These are phyloP conservation scores for Pantala flavescens DNA, from an alignment of 1,140 invertebrate genomes.

Conservation along the genomic window DNA sequence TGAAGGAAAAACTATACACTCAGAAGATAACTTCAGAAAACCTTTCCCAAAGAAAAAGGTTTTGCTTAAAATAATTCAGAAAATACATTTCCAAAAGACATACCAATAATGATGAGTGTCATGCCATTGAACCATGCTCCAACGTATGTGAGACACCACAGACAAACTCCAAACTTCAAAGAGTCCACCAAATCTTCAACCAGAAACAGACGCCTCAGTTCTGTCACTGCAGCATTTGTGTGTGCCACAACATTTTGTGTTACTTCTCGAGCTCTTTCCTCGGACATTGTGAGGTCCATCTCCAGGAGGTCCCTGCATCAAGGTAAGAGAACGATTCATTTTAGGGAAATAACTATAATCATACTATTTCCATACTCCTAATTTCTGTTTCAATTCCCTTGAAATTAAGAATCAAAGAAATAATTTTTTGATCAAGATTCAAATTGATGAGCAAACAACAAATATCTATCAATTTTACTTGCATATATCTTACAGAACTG, in stretches of 20 bases:
- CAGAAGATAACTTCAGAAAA: too few relatives aligned
- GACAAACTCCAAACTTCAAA: constrained; percentile 80
- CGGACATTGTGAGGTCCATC: constrained; percentile 68
- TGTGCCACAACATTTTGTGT: constrained; percentile 74
- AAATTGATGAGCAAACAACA: too few relatives aligned
- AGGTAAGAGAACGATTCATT: background rate
- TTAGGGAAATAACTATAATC: background rate
- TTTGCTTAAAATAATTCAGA: too few relatives aligned
- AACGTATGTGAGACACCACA: constrained; percentile 93
- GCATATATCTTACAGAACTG: too few relatives aligned
- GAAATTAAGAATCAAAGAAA: too few relatives aligned
- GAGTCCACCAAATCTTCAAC: constrained; percentile 95
- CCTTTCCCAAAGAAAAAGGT: too few relatives aligned
- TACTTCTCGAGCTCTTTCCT: constrained; percentile 78
- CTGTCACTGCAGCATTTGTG: constrained; percentile 62
- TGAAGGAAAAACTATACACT: too few relatives aligned
- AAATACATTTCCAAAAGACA: too few relatives aligned
- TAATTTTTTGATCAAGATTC: too few relatives aligned
- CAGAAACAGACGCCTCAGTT: constrained; percentile 85
- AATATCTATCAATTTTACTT: too few relatives aligned
- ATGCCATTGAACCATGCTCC: constrained; percentile 97
- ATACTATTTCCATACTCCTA: too few relatives aligned
- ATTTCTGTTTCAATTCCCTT: too few relatives aligned
- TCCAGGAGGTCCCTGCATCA: constrained; percentile 69
- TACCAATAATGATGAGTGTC: constrained; percentile 89